Evolutionary conservation across 2,113 vertebrate species (phyloP).

Genomic region (Mormyrus iriodes): DNA sequence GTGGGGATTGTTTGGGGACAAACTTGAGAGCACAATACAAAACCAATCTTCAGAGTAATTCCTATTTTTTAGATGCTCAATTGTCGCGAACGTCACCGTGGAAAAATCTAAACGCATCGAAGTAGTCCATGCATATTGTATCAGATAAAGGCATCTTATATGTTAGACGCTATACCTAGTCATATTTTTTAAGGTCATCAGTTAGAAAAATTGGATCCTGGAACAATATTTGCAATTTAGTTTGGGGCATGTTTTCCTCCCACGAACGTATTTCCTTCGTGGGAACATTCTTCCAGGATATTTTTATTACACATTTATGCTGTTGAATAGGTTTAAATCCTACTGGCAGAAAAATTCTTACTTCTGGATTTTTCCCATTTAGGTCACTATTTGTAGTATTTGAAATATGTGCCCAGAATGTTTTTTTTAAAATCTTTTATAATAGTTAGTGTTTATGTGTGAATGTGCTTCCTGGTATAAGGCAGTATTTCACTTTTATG

Average conservation of each 20-base stretch:
- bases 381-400: slow-evolving; percentile 56
- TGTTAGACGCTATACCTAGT: slow-evolving; percentile 31
- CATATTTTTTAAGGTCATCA: slow-evolving; percentile 44
- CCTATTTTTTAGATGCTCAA: slow-evolving; percentile 43
- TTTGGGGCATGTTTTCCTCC: slow-evolving; percentile 33
- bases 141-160: slow-evolving; percentile 35
- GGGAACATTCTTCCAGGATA: slow-evolving; percentile 36
- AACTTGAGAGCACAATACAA: slow-evolving; percentile 34
- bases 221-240: slow-evolving; percentile 40
- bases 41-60: slow-evolving; percentile 48
- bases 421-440: slow-evolving; percentile 33
- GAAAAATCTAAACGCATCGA: slow-evolving; percentile 46
- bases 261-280: slow-evolving; percentile 39
- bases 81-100: slow-evolving; percentile 53
- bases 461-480: slow-evolving; percentile 42
- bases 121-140: slow-evolving; percentile 31
- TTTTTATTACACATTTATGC: slow-evolving; percentile 43
- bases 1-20: slow-evolving; percentile 10
- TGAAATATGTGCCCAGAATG: slow-evolving; percentile 41
- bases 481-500: slow-evolving; percentile 45
- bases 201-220: slow-evolving; percentile 46
- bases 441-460: slow-evolving; percentile 35
- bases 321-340: slow-evolving; percentile 40
- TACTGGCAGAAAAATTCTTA: slow-evolving; percentile 41
- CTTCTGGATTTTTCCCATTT: slow-evolving; percentile 46